Conservation (phyloP, 1,140 invertebrate species). For the Forficula auricularia region DNA sequence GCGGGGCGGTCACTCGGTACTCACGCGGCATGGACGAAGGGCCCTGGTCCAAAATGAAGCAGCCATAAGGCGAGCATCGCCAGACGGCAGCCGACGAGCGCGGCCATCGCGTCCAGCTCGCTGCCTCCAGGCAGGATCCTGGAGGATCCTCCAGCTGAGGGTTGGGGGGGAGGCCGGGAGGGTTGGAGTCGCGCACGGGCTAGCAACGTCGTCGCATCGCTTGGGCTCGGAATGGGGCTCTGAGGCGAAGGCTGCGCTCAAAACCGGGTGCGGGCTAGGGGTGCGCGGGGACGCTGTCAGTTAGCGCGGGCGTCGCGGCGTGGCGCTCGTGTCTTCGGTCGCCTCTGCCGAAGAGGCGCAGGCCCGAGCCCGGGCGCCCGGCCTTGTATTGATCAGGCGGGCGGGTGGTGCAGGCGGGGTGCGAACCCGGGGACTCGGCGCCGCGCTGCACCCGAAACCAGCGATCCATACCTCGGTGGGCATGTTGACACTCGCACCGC, state of each 20-base stretch:
- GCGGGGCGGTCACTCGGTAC: slow-evolving; percentile 19
- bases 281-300: too few species aligned
- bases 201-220: too few species aligned
- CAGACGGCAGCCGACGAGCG: slow-evolving; percentile 28
- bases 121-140: not conserved
- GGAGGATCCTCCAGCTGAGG: too few species aligned
- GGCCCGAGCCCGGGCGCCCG: slow-evolving; percentile 20
- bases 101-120: slow-evolving; percentile 13
- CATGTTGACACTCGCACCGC: too few species aligned
- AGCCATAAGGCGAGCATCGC: slow-evolving; percentile 28
- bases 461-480: too few species aligned
- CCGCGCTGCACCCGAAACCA: not conserved
- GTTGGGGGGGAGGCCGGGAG: too few species aligned
- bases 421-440: slow-evolving; percentile 3
- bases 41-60: slow-evolving; percentile 26
- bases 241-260: too few species aligned
- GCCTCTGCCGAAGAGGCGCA: slow-evolving; percentile 24
- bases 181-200: too few species aligned
- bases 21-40: slow-evolving; percentile 30
- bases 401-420: too few species aligned
- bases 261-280: too few species aligned
- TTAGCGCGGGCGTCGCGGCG: slow-evolving; percentile 16
- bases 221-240: too few species aligned
- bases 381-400: too few species aligned
- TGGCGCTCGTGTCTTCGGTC: slow-evolving; percentile 32